Evolutionary conservation across 2,888 invertebrate species (phyloP).

Genomic region (Tribolium freemani): DNA sequence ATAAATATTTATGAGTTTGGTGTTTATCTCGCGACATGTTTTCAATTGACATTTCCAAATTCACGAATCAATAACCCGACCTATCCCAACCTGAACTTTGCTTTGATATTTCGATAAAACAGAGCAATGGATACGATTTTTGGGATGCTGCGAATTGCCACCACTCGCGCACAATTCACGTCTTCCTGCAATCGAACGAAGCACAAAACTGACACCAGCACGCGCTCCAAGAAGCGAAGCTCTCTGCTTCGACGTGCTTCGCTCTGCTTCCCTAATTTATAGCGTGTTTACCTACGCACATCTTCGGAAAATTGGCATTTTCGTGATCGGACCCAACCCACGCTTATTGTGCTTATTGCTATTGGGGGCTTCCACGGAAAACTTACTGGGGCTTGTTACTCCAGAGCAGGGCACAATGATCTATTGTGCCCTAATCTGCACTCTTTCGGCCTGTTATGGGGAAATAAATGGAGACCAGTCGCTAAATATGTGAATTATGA

Average conservation of each 20-base stretch:
- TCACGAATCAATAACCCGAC: slow-evolving; percentile 34
- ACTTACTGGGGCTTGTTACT: background rate
- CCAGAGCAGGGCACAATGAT: background rate
- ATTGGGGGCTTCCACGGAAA: background rate
- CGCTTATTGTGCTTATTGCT: background rate
- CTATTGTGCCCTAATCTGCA: background rate
- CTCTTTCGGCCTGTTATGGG: background rate
- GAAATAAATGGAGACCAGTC: background rate
- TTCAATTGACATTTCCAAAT: slow-evolving; percentile 24
- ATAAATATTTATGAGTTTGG: slow-evolving; percentile 18
- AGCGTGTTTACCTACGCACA: slow-evolving; percentile 37
- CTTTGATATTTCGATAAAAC: background rate
- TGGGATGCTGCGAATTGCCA: slow-evolving; percentile 33
- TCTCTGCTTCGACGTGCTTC: slow-evolving; percentile 39
- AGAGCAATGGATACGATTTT: background rate
- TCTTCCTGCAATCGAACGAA: slow-evolving; percentile 41
- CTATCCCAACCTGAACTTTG: slow-evolving; percentile 31
- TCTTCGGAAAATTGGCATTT: slow-evolving; percentile 7
- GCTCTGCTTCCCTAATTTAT: slow-evolving; percentile 43
- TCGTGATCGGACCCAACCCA: background rate
- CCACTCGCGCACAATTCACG: slow-evolving; percentile 34
- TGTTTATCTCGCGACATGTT: slow-evolving; percentile 8
- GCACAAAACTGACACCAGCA: slow-evolving; percentile 46
- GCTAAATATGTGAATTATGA: background rate
- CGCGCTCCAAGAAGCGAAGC: slow-evolving; percentile 42